Evolutionary conservation across 2,888 invertebrate genomes (phyloP).

Genomic region (Cephus pygmeus): DNA sequence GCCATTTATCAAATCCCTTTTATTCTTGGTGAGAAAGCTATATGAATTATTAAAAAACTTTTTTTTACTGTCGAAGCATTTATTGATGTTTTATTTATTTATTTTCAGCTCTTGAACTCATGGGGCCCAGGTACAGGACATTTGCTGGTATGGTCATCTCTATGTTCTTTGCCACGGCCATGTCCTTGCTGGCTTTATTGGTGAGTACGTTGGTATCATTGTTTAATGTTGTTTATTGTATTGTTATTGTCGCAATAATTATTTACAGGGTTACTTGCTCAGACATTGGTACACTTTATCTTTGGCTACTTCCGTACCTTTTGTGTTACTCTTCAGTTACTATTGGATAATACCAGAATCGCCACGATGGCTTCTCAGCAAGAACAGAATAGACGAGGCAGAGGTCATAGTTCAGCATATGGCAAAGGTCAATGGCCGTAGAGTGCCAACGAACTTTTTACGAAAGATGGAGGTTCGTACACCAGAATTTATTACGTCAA

Average conservation of each 20-base stretch:
- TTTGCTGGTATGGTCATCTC: conserved; percentile 75
- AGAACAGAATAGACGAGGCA: conserved; percentile 75
- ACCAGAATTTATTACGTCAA: not conserved
- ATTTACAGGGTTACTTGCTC: conserved; percentile 67
- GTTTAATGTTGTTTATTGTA: not conserved
- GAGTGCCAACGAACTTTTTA: conserved; percentile 71
- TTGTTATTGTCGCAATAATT: conserved; percentile 2
- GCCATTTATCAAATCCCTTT: conserved; percentile 77
- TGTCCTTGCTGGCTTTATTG: conserved; percentile 73
- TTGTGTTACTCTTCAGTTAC: conserved; percentile 71
- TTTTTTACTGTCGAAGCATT: not conserved
- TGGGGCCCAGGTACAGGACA: conserved; percentile 74
- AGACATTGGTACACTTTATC: conserved; percentile 74
- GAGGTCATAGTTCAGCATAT: conserved; percentile 73
- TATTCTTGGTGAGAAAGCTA: conserved; percentile 68
- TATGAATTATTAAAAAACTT: not conserved
- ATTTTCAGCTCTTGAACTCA: conserved; percentile 69
- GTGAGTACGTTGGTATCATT: conserved; percentile 50
- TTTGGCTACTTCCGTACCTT: conserved; percentile 73
- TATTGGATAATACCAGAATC: conserved; percentile 79
- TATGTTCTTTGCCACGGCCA: conserved; percentile 74
- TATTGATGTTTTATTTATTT: not conserved
- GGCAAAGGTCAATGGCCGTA: conserved; percentile 72
- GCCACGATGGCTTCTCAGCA: conserved; percentile 76
- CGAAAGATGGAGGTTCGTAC: conserved; percentile 69